Evolutionary conservation across 2,797 vertebrate species (phyloP), one percentile per base, ranked within the genome.

Genomic region (Chelon labrosus): DNA sequence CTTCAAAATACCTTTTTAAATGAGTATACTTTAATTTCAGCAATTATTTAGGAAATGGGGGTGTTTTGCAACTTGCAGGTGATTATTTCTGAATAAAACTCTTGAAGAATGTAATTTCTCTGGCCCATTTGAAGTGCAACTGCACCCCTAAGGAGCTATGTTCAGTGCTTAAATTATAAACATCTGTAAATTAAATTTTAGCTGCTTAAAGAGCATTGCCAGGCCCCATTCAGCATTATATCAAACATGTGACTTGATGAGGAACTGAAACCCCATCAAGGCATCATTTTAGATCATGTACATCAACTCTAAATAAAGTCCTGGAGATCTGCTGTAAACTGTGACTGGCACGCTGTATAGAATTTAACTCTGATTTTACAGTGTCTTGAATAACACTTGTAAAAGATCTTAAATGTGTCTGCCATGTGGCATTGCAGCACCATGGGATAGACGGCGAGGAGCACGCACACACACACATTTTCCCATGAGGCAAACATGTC

Each of bases 351-450:
- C 57, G 78, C 16, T 75, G 72, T 75, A 78, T 81, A 85, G 60
- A 79, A 79, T 85, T 83, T 67, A 89, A 78, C 60, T 57, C 66
- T 79, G 58, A 84, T 65, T 86, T 85, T 82, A 84, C 74, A 62
- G 77, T 65, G 44, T 84, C 81, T 88, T 90, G 65, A 90, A 86
- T 79, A 75, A 75, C 46, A 64, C 79, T 89, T 77, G 75, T 91
- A 89, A 93, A 92, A 87, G 65, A 79, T 54, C 69, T 78, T 79
- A 52, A 76, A 91, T 90, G 83, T 70, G 87, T 92, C 90, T 90
- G 64, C 76, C 84, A 91, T 90, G 88, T 89, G 91, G 85, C 72
- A 80, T 63, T 73, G 38, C 55, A 71, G 67, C 67, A 82, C 66
- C 78, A 86, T 70, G 52, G 59, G 55, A 70, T 52, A 91, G 75